Conservation (phyloP, 2,797 vertebrate genomes). For the Hippocampus kuda region DNA sequence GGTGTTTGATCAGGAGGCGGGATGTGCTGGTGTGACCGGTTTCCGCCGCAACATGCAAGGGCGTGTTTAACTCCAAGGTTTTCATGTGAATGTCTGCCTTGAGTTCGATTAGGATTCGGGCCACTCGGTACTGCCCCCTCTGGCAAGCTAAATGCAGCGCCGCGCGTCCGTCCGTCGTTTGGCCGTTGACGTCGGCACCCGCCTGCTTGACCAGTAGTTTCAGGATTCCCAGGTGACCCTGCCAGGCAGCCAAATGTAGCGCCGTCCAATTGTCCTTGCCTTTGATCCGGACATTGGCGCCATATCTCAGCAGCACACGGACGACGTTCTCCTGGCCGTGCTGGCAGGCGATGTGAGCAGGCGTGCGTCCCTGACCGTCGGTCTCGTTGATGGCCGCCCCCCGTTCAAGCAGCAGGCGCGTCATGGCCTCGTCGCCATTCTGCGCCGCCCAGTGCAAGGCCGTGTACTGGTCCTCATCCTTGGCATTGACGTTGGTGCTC, state of each 20-base stretch:
- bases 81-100: slow-evolving; percentile 64
- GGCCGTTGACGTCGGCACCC: slow-evolving; percentile 71
- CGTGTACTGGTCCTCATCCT: slow-evolving; percentile 94
- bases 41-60: slow-evolving; percentile 84
- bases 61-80: slow-evolving; percentile 61
- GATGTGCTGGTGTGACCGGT: slow-evolving; percentile 95
- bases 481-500: slow-evolving; percentile 83
- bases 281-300: slow-evolving; percentile 70
- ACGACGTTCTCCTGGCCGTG: slow-evolving; percentile 89
- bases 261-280: slow-evolving; percentile 90
- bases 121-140: slow-evolving; percentile 88
- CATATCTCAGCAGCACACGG: slow-evolving; percentile 81
- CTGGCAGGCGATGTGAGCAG: slow-evolving; percentile 89
- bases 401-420: slow-evolving; percentile 82
- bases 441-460: slow-evolving; percentile 93
- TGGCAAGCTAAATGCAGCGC: slow-evolving; percentile 89
- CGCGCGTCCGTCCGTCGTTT: slow-evolving; percentile 81
- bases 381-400: slow-evolving; percentile 75
- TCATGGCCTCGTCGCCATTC: slow-evolving; percentile 84
- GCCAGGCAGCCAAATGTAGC: slow-evolving; percentile 88
- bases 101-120: slow-evolving; percentile 87
- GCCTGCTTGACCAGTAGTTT: slow-evolving; percentile 88
- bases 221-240: slow-evolving; percentile 85
- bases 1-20: slow-evolving; percentile 81
- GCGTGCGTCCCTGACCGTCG: slow-evolving; percentile 88